Base-by-base conservation (phyloP, 2,888 invertebrate species). In the Polydrusus pterygomalis region DNA sequence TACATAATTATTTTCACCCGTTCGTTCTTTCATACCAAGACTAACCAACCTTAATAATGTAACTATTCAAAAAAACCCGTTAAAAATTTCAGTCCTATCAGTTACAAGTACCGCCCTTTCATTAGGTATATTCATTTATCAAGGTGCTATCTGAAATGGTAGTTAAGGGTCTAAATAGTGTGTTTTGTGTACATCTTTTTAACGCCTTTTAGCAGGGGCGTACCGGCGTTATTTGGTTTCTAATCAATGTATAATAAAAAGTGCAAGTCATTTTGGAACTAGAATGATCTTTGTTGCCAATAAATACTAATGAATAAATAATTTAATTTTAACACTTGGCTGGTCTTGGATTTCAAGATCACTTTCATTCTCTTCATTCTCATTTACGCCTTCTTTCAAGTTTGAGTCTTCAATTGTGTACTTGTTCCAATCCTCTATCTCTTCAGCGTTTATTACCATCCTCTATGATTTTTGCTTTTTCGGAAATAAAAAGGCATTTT, bases 141-240 rank as follows among this genome's bases (percentile, higher is more conserved):
- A 54, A 17, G n/a, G n/a, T 54, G 13, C 1, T 20, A 54, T 54
- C 54, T 54, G 11, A 30, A 51, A n/a, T 54, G 54, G 54, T 30
- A 54, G 54, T 54, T 54, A 54, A 30, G 54, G 54, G 25, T 54
- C 54, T 25, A 54, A 54, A 54, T 54, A 54, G 8, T 54, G 30
- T 54, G n/a, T 54, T 54, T n/a, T 30, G 54, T 30, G 30, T 30
- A 54, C 30, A 54, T 54, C 54, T n/a, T 54, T n/a, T 54, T 30
- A 25, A 54, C 54, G 17, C 54, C 11, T 54, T 54, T 54, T n/a
- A 54, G 0, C 54, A 54, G 13, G 25, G 54, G 54, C 54, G 54
- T 54, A n/a, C 30, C 15, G 2, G 5, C 13, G 17, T 13, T 13
- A 17, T 17, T 17, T n/a, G n/a, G n/a, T 17, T 47, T 17, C 17